A percentile compares a stretch with the other conserved stretches of the same genome.
Conservation (phyloP, 2,888 invertebrate genomes). For the Tuberolachnus salignus region DNA sequence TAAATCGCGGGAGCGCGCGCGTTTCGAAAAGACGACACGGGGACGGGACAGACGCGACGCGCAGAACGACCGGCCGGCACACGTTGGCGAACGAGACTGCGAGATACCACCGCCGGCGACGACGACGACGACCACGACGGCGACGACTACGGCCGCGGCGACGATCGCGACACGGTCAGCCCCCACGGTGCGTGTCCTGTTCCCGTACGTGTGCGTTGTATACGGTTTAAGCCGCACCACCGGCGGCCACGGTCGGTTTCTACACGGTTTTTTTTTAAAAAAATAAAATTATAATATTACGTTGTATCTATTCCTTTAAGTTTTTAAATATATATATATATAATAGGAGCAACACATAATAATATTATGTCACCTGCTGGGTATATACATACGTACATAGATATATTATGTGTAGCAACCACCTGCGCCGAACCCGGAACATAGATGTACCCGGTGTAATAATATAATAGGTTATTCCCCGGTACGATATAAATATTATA, state of each 20-base stretch:
- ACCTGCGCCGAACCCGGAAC: neutral
- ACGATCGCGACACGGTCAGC: constrained; percentile 22
- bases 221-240: neutral
- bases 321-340: too few relatives aligned
- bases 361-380: constrained; percentile 30
- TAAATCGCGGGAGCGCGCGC: too few relatives aligned
- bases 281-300: too few relatives aligned
- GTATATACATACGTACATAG: too few relatives aligned
- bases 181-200: constrained; percentile 20
- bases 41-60: neutral
- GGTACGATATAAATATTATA: too few relatives aligned
- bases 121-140: neutral
- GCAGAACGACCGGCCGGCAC: constrained; percentile 15
- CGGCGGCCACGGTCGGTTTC: neutral
- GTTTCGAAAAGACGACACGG: neutral
- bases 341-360: neutral
- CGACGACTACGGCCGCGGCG: neutral
- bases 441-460: neutral
- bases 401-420: neutral
- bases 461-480: neutral
- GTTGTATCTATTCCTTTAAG: too few relatives aligned
- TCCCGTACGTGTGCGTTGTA: neutral
- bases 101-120: neutral
- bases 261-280: constrained; percentile 5
- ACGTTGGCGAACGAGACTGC: constrained; percentile 47